Conservation (phyloP, 2,113 vertebrate genomes). For the Accipiter virgatus region DNA sequence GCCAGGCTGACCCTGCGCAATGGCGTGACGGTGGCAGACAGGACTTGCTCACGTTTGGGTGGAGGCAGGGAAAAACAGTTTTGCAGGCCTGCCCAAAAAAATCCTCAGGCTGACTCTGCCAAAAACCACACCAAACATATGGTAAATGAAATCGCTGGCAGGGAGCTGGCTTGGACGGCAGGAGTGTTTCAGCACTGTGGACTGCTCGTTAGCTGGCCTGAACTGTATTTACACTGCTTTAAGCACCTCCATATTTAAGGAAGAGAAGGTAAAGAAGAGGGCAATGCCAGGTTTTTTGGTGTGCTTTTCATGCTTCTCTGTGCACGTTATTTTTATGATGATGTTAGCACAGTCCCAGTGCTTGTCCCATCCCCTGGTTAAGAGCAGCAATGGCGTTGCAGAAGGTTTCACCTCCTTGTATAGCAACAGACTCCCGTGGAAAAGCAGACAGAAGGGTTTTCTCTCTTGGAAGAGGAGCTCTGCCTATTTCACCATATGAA, state of each 20-base stretch:
- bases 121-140: constrained; percentile 65
- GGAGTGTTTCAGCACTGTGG: constrained; percentile 60
- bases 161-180: constrained; percentile 21
- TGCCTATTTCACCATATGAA: constrained; percentile 36
- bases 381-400: neutral
- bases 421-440: neutral
- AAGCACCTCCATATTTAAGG: constrained; percentile 19
- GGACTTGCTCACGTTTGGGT: constrained; percentile 51
- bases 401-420: neutral
- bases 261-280: neutral
- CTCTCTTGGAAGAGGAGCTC: neutral
- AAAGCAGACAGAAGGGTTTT: constrained; percentile 50
- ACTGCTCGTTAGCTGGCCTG: constrained; percentile 40
- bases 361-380: neutral
- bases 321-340: neutral
- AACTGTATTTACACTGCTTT: constrained; percentile 20
- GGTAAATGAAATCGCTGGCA: constrained; percentile 50
- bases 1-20: neutral
- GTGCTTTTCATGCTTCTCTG: neutral
- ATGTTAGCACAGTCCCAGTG: neutral
- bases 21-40: neutral
- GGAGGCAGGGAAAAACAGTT: constrained; percentile 54
- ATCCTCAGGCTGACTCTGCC: constrained; percentile 22
- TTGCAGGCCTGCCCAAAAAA: constrained; percentile 42
- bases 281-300: neutral